Evolutionary conservation across 2,797 vertebrate genomes (phyloP).

Genomic region (Threskiornis aethiopicus): DNA sequence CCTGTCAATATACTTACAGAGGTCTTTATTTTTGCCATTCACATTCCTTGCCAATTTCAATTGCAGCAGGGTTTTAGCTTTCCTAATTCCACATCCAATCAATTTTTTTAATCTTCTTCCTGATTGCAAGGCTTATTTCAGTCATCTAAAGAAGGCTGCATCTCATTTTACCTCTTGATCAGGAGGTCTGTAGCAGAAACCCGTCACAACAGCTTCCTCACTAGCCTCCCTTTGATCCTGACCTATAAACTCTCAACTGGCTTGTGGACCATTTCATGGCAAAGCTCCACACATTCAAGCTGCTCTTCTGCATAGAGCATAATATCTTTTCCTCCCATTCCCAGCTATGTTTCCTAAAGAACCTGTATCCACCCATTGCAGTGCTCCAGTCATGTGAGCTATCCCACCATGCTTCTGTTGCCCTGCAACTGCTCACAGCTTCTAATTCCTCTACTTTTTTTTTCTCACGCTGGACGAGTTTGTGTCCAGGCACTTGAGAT

Average conservation of each 20-base stretch:
- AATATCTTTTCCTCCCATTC: neutral
- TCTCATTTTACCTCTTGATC: neutral
- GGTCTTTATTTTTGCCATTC: neutral
- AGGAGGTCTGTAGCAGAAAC: neutral
- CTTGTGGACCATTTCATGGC: neutral
- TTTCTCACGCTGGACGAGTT: neutral
- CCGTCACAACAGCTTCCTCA: neutral
- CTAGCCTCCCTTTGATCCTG: neutral
- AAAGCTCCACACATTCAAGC: neutral
- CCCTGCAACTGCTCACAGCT: neutral
- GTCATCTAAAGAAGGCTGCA: neutral
- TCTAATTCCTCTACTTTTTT: neutral
- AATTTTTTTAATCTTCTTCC: conserved; percentile 17
- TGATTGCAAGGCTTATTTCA: neutral
- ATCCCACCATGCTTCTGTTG: neutral
- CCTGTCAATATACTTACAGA: neutral
- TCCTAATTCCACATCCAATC: neutral
- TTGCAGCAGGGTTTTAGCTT: neutral
- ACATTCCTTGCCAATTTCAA: neutral
- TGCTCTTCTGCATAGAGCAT: neutral
- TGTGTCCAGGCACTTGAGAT: neutral
- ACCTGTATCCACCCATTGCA: neutral
- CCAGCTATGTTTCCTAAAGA: neutral
- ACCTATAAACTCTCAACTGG: neutral
- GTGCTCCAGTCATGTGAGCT: neutral